phyloP scores from a whole-genome alignment of 2,113 vertebrate species.

The Megalops atlanticus region DNA sequence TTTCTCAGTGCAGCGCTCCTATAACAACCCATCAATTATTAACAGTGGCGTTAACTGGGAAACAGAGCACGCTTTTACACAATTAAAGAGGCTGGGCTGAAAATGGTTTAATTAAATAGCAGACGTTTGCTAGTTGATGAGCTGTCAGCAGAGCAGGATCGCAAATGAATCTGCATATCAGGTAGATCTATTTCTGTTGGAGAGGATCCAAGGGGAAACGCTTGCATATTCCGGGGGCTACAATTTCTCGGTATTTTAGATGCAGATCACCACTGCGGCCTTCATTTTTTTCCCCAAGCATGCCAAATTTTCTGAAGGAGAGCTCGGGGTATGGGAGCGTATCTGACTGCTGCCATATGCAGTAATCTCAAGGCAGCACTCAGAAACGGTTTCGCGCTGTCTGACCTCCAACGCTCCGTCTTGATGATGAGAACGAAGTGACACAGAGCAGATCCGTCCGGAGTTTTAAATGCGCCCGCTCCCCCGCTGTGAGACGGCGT shows the following conservation, averaged over 20 bases:
- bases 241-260: conserved; percentile 17
- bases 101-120: neutral
- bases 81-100: neutral
- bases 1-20: too few species aligned
- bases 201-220: neutral
- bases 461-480: neutral
- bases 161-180: too few species aligned
- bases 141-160: too few species aligned
- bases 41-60: neutral
- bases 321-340: too few species aligned
- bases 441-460: neutral
- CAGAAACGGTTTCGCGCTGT: conserved; percentile 9
- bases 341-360: too few species aligned
- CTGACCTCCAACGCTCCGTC: conserved; percentile 20
- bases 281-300: too few species aligned
- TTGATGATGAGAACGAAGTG: conserved; percentile 14
- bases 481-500: neutral
- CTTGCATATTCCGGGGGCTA: neutral
- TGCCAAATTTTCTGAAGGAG: too few species aligned
- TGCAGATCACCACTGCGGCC: too few species aligned
- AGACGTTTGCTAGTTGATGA: neutral
- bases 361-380: conserved; percentile 12
- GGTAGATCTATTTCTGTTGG: too few species aligned
- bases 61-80: neutral
- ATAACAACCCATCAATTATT: neutral